Percentiles rank a stretch among this genome's conserved stretches.
These are phyloP conservation scores for Standfussiana lucernea DNA, from an alignment of 2,888 invertebrate genomes.

Conservation along the genomic window DNA sequence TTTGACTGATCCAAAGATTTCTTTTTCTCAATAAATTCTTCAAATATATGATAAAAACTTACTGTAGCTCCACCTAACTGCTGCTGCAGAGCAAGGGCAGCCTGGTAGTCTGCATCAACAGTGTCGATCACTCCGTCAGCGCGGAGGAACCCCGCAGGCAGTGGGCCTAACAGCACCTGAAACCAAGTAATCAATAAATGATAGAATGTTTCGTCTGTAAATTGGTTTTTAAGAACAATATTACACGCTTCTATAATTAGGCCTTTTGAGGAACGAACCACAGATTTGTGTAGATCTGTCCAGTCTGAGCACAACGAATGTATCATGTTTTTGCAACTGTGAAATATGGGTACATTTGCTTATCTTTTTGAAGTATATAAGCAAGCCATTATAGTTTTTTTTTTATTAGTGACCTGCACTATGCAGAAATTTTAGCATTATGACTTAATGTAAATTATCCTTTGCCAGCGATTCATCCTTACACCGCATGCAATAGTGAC, in stretches of 20 bases:
- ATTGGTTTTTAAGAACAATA: neutral
- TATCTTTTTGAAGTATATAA: neutral
- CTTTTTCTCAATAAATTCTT: neutral
- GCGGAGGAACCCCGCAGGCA: conserved; percentile 94
- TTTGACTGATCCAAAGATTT: neutral
- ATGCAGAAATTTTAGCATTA: neutral
- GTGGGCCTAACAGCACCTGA: conserved; percentile 94
- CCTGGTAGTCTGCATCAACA: conserved; percentile 94
- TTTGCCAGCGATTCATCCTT: no score
- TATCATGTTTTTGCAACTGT: neutral
- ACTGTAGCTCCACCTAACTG: conserved; percentile 90
- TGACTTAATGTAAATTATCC: neutral
- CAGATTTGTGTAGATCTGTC: neutral
- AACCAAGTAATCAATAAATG: conserved; percentile 8
- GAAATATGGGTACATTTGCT: neutral
- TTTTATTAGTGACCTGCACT: neutral
- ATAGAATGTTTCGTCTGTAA: neutral
- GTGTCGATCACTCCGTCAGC: conserved; percentile 92
- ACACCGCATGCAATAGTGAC: no score
- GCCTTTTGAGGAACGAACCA: neutral
- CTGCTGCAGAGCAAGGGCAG: conserved; percentile 93
- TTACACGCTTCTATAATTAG: neutral
- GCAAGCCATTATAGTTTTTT: neutral
- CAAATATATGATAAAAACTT: conserved; percentile 57
- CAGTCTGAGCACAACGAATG: neutral